These are phyloP conservation scores for Heteromormyrus szaboi DNA, from an alignment of 2,797 vertebrate species.

Conservation along the genomic window DNA sequence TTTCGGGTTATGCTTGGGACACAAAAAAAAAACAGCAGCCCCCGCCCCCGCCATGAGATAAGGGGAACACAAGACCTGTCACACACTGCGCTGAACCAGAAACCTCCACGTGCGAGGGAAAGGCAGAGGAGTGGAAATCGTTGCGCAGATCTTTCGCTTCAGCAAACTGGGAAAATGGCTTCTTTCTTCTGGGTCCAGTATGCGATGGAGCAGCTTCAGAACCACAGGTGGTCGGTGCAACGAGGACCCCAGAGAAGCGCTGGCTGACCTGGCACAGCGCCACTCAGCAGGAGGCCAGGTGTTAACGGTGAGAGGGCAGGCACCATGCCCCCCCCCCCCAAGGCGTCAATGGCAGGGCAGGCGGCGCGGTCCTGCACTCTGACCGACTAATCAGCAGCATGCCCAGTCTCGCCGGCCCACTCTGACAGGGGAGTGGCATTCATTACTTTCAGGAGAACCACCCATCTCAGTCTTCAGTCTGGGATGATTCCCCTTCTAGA, in stretches of 20 bases:
- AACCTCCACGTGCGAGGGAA: not conserved
- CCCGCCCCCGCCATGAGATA: not conserved
- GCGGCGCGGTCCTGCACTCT: not conserved
- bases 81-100: not conserved
- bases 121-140: not conserved
- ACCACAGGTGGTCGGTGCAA: not conserved
- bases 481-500: not conserved
- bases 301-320: not conserved
- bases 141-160: not conserved
- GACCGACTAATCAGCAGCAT: not conserved
- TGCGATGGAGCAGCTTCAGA: not conserved
- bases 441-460: not conserved
- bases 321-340: not conserved
- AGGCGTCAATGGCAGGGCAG: not conserved
- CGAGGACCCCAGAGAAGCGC: not conserved
- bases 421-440: not conserved
- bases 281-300: not conserved
- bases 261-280: not conserved
- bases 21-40: not conserved
- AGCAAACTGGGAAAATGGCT: not conserved
- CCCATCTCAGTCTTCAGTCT: not conserved
- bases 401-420: not conserved
- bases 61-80: not conserved
- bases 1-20: not conserved
- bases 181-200: not conserved